Conservation (phyloP, 53 echinoderm and acorn worm genomes). For the Holothuria scabra region DNA sequence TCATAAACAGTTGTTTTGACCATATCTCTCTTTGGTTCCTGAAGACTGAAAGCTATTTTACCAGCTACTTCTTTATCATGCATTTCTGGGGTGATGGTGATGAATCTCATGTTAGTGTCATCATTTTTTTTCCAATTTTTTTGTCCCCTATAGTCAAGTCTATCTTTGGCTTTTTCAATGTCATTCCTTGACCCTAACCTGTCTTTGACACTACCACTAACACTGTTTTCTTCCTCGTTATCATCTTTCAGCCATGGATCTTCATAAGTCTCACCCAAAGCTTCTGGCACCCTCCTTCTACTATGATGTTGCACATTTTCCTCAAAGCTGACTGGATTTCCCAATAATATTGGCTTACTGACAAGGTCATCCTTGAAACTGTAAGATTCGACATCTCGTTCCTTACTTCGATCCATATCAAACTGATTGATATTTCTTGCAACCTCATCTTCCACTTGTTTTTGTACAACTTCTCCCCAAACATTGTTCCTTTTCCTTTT, state of each 20-base stretch:
- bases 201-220: background rate
- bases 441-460: slow-evolving; percentile 81
- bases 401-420: slow-evolving; percentile 66
- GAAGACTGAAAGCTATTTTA: slow-evolving; percentile 79
- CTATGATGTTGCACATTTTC: slow-evolving; percentile 1
- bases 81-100: background rate
- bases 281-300: slow-evolving; percentile 39
- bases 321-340: slow-evolving; percentile 31
- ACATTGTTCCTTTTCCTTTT: slow-evolving; percentile 71
- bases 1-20: slow-evolving; percentile 73
- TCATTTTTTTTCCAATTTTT: too few species aligned
- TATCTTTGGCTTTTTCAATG: background rate
- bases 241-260: slow-evolving; percentile 68
- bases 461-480: slow-evolving; percentile 79
- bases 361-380: slow-evolving; percentile 49
- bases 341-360: slow-evolving; percentile 49
- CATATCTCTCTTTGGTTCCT: slow-evolving; percentile 84
- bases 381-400: slow-evolving; percentile 86
- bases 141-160: background rate
- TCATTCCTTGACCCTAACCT: slow-evolving; percentile 5
- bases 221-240: background rate
- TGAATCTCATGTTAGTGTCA: background rate
- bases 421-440: slow-evolving; percentile 74
- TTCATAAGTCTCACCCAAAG: slow-evolving; percentile 63
- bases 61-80: slow-evolving; percentile 67